Base-by-base conservation (phyloP, 2,888 invertebrate species). In the Andrena chrysosceles region DNA sequence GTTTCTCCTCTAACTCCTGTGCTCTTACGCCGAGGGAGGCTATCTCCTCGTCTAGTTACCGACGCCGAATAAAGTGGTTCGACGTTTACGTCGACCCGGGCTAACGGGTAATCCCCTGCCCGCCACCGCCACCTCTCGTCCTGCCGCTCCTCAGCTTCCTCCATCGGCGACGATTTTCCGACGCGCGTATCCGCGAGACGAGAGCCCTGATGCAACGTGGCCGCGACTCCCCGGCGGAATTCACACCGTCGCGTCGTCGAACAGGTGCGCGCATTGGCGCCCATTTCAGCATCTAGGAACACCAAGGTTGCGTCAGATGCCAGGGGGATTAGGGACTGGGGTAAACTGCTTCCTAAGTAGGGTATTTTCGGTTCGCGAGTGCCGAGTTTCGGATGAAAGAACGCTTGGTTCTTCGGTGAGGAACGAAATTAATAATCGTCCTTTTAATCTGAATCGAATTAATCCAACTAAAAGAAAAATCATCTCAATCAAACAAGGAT, bases 51-150 rank as follows among this genome's bases (percentile, higher is more conserved):
- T 90, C 88, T 88, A 85, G 88, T 89, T 90, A 89, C 85, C 85
- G 87, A 83, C 87, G 83, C 89, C 87, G 89, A 87, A 90, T 90
- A 90, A 89, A 90, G 88, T 87, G 88, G 87, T 89, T 89, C 89
- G 90, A 90, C 89, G 84, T 90, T 90, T 90, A 90, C 88, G 85
- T 85, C 86, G 83, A 85, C 82, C 85, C 82, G 83, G 83, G 84
- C 87, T 87, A 89, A 88, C 87, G 82, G 87, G 87, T 90, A 89
- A 89, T 88, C 87, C 89, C 73, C 62, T 70, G 66, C 80, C 75
- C 76, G 54, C 60, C 75, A 64, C 78, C 62, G 54, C 63, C 63
- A 52, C 68, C 54, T 54, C 23, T 72, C 56, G 10, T 59, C 29
- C 64, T n/a, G n/a, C 76, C 13, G 20, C 52, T 49, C 72, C 26